Evolutionary conservation across 2,888 invertebrate genomes (phyloP).

Genomic region (Pammene aurita): DNA sequence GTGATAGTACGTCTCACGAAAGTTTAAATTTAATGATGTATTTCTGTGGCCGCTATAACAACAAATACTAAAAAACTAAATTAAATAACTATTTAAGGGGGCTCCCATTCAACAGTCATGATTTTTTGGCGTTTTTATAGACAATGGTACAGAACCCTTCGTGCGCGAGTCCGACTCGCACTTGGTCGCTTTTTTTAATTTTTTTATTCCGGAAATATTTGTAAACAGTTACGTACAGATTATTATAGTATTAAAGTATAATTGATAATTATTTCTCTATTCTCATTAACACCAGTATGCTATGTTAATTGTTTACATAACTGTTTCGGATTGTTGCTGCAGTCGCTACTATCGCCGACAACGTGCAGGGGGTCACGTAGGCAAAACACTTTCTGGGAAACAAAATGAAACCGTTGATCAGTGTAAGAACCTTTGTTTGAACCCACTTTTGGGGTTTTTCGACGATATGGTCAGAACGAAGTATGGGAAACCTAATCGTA

Average conservation of each 20-base stretch:
- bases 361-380: conserved; percentile 63
- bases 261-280: neutral
- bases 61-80: too few relatives aligned
- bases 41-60: too few relatives aligned
- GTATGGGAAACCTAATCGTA: neutral
- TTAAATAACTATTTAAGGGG: too few relatives aligned
- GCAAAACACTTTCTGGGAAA: conserved; percentile 42
- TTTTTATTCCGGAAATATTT: conserved; percentile 1
- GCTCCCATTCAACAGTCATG: too few relatives aligned
- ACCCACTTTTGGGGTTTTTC: neutral
- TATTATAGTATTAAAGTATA: neutral
- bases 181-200: too few relatives aligned
- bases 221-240: neutral
- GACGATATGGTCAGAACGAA: neutral
- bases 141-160: too few relatives aligned
- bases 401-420: neutral
- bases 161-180: too few relatives aligned
- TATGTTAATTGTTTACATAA: neutral
- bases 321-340: conserved; percentile 43
- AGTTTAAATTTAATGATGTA: too few relatives aligned
- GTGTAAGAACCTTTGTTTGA: neutral
- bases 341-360: conserved; percentile 46
- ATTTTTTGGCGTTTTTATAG: too few relatives aligned
- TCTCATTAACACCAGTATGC: neutral
- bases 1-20: too few relatives aligned